Base-by-base conservation (phyloP, 2,888 invertebrate species). In the Quadroppia sp. region DNA sequence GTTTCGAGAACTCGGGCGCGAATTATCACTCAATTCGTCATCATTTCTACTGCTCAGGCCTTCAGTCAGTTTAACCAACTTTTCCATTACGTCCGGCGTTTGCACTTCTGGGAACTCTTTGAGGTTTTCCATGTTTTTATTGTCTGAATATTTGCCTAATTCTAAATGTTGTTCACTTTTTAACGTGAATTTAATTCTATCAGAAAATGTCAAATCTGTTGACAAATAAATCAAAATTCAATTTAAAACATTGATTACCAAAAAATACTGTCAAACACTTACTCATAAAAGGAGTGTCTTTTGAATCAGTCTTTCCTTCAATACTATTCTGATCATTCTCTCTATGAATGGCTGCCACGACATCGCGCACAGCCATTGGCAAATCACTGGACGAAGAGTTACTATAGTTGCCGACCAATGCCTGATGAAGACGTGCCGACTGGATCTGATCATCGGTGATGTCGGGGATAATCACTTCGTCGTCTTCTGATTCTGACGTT, bases 1-100 rank as follows among this genome's bases (percentile, higher is more conserved):
- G 85, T 93, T 89, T 42, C 91, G 88, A 0, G 94, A 94, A n/a
- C 94, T 94, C 76, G 81, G 81, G 79, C 93, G 92, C 80, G 93
- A 93, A n/a, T 92, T 93, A 75, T 81, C 81, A 17, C 78, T 78
- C 45, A 64, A 6, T 17, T 64, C 61, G 20, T 64, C 36, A 32
- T 25, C 25, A 7, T 64, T 64, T 56, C 28, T 56, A 28, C 56
- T 56, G 61, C 28, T 36, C 17, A 64, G 15, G 2, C 32, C 61
- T 36, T 64, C 61, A 32, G 61, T 64, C 28, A 64, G 13, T 36
- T 64, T 64, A 3, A 64, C 61, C 15, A 64, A 64, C 32, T 64
- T 64, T 64, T 64, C 61, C 61, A 64, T 64, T 17, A 64, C 61
- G 28, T 64, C 61, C 4, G 61, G 61, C n/a, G 61, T 30, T n/a